Base-by-base conservation (phyloP, 2,888 invertebrate genomes). In the Drosophila incognita region DNA sequence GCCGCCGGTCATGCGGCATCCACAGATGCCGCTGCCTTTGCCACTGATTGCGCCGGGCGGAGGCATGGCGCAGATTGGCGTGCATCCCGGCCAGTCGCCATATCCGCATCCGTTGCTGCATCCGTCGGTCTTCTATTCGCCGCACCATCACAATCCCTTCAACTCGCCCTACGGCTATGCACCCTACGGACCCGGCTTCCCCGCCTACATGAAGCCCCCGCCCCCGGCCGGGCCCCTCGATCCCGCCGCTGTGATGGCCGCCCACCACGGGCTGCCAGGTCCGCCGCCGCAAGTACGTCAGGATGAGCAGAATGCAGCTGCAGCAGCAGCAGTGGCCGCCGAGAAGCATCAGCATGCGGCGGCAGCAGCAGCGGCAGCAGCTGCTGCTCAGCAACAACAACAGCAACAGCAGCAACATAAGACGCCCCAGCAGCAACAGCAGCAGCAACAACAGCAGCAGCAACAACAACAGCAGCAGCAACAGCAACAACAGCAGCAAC, bases 31-130 rank as follows among this genome's bases (percentile, higher is more conserved):
- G 62, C 79, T 93, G 64, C 92, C 93, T 29, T 78, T 93, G 72
- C 93, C 93, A 24, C 75, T 93, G 33, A 92, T 93, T 68, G 93
- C 92, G 2, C 93, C 93, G 5, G 92, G 92, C 51, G 92, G 89
- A 53, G 93, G 93, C 64, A 92, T 93, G 66, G 92, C 93, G 7
- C 93, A 92, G 69, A 92, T 93, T 56, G 92, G 93, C 18, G 96
- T 96, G 94, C 96, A 96, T 92, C 96, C 96, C 8, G 95, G 96
- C 3, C 96, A 96, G 89, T 96, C 96, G 87, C 95, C 95, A 53
- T 96, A 96, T 74, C 95, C 95, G 3, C 95, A 95, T 85, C 95
- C 95, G 57, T 95, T 96, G 21, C 95, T 96, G 92, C 95, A 95
- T 73, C 94, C 95, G 0, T 95, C 94, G 53, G 94, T 96, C 92